Evolutionary conservation across 2,113 vertebrate genomes (phyloP), one percentile per base, ranked within the genome.

Genomic region (Heterotilapia buettikoferi): DNA sequence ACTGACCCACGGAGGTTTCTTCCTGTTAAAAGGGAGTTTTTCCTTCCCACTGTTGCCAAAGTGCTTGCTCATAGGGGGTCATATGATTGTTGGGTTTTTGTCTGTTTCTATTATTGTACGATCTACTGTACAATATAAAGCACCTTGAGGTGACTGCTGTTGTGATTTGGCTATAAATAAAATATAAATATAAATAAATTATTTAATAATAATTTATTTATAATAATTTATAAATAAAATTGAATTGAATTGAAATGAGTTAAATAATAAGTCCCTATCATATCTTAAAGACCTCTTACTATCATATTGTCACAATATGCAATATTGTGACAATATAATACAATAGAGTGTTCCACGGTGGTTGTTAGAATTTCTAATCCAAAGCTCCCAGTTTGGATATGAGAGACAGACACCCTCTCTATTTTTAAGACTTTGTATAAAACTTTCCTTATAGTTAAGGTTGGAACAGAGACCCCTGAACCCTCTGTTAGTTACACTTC

Each of bases 1-100:
- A 4, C 9, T 9, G n/a, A n/a, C n/a, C n/a, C n/a, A n/a, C n/a
- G 5, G n/a, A 0, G 5, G n/a, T 54, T 21, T 54, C 52, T 54
- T 54, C 9, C 52, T 54, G 52, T 53, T 11, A 53, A 21, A 53
- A 54, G 52, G 52, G n/a, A 54, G 52, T 6, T 6, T 54, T 54
- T 54, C 52, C 5, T 54, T 54, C 52, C 52, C 52, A 21, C n/a
- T 54, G n/a, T 54, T 0, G 10, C 52, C 52, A 54, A 54, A 21
- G 52, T 1, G 52, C 52, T 53, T 0, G n/a, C 52, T 54, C 1
- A 2, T 54, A 54, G 6, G 1, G 52, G 52, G n/a, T 54, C 52
- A 21, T 54, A 2, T 12, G n/a, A 11, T 54, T 54, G 52, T 54
- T 54, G n/a, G 52, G 5, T 12, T 54, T 54, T 54, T 54, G n/a